phyloP scores from a whole-genome alignment of 1,140 invertebrate species.

The Phenacoccus solenopsis region DNA sequence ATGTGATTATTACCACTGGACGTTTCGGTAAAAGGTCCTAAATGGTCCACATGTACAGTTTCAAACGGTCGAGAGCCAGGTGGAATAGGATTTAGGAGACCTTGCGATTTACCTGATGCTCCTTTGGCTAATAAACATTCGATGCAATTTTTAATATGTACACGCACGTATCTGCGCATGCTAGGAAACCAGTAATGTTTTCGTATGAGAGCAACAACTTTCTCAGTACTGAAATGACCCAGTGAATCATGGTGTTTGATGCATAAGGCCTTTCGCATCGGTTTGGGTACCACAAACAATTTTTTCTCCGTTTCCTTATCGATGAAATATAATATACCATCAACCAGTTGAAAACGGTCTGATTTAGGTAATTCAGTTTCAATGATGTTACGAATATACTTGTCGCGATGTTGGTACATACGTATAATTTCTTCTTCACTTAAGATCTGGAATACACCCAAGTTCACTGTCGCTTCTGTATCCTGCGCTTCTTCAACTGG shows the following conservation, averaged over 20 bases:
- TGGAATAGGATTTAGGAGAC: background rate
- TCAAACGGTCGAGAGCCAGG: background rate
- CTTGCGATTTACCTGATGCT: background rate
- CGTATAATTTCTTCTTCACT: too few relatives aligned
- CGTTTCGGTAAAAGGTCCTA: constrained; percentile 5
- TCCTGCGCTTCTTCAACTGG: too few relatives aligned
- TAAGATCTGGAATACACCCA: too few relatives aligned
- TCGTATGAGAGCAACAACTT: background rate
- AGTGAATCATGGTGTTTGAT: background rate
- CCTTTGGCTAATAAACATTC: background rate
- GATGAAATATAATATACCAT: background rate
- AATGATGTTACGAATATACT: too few relatives aligned
- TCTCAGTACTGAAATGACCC: background rate
- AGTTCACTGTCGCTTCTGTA: too few relatives aligned
- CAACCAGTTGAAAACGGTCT: too few relatives aligned
- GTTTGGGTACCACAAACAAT: background rate
- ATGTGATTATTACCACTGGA: background rate
- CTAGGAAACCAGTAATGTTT: background rate
- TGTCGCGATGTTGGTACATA: too few relatives aligned
- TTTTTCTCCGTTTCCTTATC: background rate
- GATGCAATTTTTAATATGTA: background rate
- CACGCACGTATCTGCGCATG: background rate
- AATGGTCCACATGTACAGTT: background rate
- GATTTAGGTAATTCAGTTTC: too few relatives aligned
- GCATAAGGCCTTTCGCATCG: background rate